Base-by-base conservation (phyloP, 1,140 invertebrate species). In the Acyrthosiphon pisum region DNA sequence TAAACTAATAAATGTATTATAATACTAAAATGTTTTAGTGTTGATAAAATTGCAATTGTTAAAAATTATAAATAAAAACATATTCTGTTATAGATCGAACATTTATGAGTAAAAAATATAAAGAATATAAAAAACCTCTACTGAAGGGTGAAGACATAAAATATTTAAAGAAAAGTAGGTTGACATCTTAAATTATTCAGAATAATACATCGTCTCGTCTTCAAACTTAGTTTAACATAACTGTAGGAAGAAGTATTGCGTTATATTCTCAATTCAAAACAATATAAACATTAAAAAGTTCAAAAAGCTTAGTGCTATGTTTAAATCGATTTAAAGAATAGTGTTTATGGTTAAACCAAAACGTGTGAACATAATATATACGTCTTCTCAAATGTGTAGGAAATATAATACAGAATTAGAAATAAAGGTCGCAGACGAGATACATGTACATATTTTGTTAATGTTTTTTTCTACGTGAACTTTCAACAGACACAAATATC, bases 171-270 rank as follows among this genome's bases (percentile, higher is more conserved):
- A 56, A 90, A 37, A 1, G 1, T 22, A 90, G 26, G 53, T 60
- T 60, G 35, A 60, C 37, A 56, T 60, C 18, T 90, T 60, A 90
- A 90, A 68, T 60, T 90, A 90, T 90, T 90, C 37, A 60, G 4
- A 60, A 44, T 53, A 60, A n/a, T 2, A 60, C 9, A 41, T 60
- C n/a, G 48, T 56, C 9, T 60, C 11, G 53, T 60, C 23, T 60
- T 90, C 44, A 44, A 41, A 90, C 35, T 90, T 56, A 20, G 23
- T 48, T 26, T 37, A 90, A 20, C 6, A 7, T 44, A 41, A 90
- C 53, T 90, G 37, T 60, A 60, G 26, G 44, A 30, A 44, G 9
- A 44, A 60, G 9, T 44, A 20, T 68, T 60, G 26, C 26, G 35
- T 60, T 60, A 6, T 23, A 90, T 89, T 90, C 11, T 46, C 41